A percentile compares a stretch with the other conserved stretches of the same genome.
phyloP scores from a whole-genome alignment of 2,888 invertebrate species.

The Hanleya hanleyi region DNA sequence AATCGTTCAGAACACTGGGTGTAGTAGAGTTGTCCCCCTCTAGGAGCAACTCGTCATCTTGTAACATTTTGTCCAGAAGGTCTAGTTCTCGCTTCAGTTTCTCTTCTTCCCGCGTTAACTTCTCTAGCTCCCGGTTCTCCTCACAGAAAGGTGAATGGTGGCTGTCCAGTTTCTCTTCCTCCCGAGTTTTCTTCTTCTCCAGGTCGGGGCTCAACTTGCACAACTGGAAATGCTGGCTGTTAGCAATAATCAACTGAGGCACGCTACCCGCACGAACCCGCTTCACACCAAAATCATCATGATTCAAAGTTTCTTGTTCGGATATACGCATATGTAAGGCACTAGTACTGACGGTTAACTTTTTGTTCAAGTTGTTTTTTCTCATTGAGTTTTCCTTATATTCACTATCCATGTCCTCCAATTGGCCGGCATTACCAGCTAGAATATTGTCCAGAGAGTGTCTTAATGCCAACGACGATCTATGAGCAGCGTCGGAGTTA shows the following conservation, averaged over 20 bases:
- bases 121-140: neutral
- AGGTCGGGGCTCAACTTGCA: no score
- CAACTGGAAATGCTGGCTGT: no score
- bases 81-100: conserved; percentile 60
- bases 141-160: neutral
- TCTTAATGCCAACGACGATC: neutral
- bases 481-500: neutral
- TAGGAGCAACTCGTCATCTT: conserved; percentile 30
- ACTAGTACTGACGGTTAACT: no score
- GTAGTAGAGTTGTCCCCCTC: neutral
- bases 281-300: no score
- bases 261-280: no score
- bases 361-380: neutral
- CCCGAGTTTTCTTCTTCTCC: no score
- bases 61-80: conserved; percentile 63
- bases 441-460: neutral
- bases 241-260: no score
- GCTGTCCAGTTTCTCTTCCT: no score
- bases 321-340: neutral
- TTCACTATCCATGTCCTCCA: neutral
- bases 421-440: neutral
- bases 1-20: neutral
- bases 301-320: neutral
- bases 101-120: conserved; percentile 35
- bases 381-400: neutral